Conservation (phyloP, 2,888 invertebrate species). For the Macrosiphum euphorbiae region DNA sequence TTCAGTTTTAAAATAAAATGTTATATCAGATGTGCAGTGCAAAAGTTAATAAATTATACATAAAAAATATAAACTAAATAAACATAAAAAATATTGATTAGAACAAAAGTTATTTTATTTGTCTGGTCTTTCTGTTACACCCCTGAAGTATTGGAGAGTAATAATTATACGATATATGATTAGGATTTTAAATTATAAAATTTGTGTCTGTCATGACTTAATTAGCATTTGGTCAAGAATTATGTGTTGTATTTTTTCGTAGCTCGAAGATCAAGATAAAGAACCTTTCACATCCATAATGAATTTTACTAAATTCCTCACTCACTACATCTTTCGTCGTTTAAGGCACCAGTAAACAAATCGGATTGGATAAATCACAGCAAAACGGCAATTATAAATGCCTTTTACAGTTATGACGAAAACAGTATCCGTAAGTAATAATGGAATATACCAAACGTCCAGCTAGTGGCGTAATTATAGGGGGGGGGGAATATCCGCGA, state of each 20-base stretch:
- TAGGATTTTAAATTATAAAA: not conserved
- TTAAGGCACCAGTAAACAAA: slow-evolving; percentile 85
- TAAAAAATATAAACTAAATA: too few species aligned
- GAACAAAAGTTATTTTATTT: too few species aligned
- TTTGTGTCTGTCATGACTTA: not conserved
- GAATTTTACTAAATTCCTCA: slow-evolving; percentile 84
- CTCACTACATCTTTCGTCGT: slow-evolving; percentile 83
- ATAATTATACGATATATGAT: not conserved
- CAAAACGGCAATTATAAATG: slow-evolving; percentile 86
- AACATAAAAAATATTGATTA: too few species aligned
- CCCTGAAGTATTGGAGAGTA: not conserved
- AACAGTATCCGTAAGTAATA: slow-evolving; percentile 86
- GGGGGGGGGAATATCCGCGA: too few species aligned
- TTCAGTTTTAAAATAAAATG: too few species aligned
- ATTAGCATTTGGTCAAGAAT: not conserved
- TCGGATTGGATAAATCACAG: slow-evolving; percentile 89
- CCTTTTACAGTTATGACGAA: slow-evolving; percentile 87
- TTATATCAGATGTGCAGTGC: too few species aligned
- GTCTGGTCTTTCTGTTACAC: too few species aligned
- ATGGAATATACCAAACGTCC: not conserved
- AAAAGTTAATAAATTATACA: too few species aligned
- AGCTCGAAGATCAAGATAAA: slow-evolving; percentile 81
- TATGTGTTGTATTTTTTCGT: slow-evolving; percentile 61
- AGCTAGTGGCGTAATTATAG: too few species aligned
- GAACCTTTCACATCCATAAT: slow-evolving; percentile 83